Conservation (phyloP, 2,797 vertebrate genomes). For the Neosilurus hyrtlii region DNA sequence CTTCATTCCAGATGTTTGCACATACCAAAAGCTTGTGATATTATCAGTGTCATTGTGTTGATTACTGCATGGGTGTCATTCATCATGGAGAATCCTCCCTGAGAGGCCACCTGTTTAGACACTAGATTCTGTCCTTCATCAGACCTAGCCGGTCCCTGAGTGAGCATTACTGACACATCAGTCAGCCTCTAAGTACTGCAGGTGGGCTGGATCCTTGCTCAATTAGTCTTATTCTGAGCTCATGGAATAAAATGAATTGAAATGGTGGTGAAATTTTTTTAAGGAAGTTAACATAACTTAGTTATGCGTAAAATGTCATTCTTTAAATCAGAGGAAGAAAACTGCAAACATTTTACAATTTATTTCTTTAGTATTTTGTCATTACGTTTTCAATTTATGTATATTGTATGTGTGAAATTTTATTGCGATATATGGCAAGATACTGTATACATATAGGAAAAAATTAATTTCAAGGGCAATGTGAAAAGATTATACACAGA, state of each 20-base stretch:
- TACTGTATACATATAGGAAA: not conserved
- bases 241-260: constrained; percentile 4
- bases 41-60: constrained; percentile 18
- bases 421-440: not conserved
- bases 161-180: constrained; percentile 48
- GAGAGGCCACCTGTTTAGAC: constrained; percentile 58
- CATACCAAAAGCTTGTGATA: constrained; percentile 1
- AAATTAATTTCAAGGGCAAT: not conserved
- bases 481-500: not conserved
- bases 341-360: constrained; percentile 14
- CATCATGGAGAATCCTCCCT: constrained; percentile 55
- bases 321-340: not conserved
- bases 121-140: constrained; percentile 49
- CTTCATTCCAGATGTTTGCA: constrained; percentile 9
- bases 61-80: constrained; percentile 47
- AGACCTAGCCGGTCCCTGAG: constrained; percentile 37
- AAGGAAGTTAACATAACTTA: not conserved
- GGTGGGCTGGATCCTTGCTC: constrained; percentile 2
- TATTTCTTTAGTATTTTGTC: constrained; percentile 1
- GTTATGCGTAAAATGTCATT: constrained; percentile 41
- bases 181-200: constrained; percentile 37
- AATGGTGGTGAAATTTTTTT: not conserved
- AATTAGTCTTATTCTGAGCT: not conserved
- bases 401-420: constrained; percentile 13
- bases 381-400: not conserved